These are phyloP conservation scores for Dunckerocampus dactyliophorus DNA, from an alignment of 2,113 vertebrate genomes.

Conservation along the genomic window DNA sequence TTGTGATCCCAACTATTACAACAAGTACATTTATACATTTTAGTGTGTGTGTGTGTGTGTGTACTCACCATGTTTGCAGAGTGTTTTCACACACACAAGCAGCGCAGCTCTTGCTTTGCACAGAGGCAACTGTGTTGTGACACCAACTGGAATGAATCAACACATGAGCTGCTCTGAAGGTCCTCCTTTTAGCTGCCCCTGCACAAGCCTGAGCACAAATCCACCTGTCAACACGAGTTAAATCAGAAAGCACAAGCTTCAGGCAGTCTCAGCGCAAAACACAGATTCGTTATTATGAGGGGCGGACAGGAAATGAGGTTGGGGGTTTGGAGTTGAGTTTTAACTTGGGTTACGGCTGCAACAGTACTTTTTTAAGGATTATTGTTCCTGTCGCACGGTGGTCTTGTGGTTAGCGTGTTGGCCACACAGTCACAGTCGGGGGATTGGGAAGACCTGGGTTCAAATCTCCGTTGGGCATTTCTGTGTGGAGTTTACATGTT, in stretches of 20 bases:
- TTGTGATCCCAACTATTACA: neutral
- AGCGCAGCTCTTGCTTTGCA: slow-evolving; percentile 30
- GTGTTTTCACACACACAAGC: slow-evolving; percentile 23
- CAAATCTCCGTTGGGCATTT: too few relatives aligned
- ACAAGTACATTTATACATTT: neutral
- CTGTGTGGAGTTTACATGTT: too few relatives aligned
- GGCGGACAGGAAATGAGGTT: too few relatives aligned
- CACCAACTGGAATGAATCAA: slow-evolving; percentile 50
- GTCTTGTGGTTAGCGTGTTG: too few relatives aligned
- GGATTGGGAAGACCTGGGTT: too few relatives aligned
- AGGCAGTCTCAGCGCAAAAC: slow-evolving; percentile 1
- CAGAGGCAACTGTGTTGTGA: slow-evolving; percentile 29
- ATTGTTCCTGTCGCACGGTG: too few relatives aligned
- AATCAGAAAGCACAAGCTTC: slow-evolving; percentile 43
- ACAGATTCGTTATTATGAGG: neutral
- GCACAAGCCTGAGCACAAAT: slow-evolving; percentile 66
- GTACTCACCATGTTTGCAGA: slow-evolving; percentile 71
- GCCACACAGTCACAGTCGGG: too few relatives aligned
- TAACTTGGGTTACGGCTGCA: too few relatives aligned
- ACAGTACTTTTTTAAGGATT: too few relatives aligned
- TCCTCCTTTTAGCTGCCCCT: slow-evolving; percentile 59
- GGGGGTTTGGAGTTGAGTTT: too few relatives aligned
- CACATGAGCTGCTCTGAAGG: slow-evolving; percentile 26
- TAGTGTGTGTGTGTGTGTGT: neutral
- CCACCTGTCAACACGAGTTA: slow-evolving; percentile 26